These are phyloP conservation scores for Gymnodraco acuticeps DNA, from an alignment of 2,797 vertebrate genomes.

Conservation along the genomic window DNA sequence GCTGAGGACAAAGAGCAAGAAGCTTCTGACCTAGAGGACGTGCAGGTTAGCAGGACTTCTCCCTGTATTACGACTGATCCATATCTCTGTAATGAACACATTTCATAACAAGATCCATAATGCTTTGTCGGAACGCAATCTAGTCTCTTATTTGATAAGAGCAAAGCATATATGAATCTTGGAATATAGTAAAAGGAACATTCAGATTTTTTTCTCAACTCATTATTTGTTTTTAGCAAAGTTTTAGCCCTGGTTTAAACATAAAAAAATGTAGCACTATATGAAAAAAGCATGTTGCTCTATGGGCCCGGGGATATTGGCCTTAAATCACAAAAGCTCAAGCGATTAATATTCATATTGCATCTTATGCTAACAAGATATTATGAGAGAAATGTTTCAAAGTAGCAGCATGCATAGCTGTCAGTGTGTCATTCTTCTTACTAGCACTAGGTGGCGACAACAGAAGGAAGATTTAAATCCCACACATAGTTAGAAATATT, in stretches of 20 bases:
- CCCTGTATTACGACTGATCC: neutral
- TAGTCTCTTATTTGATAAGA: neutral
- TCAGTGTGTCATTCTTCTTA: neutral
- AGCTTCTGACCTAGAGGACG: slow-evolving; percentile 17
- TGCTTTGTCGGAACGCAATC: neutral
- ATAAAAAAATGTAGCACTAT: neutral
- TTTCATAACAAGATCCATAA: slow-evolving; percentile 2
- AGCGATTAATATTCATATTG: neutral
- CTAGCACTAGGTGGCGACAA: slow-evolving; percentile 53
- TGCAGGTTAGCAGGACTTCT: slow-evolving; percentile 54
- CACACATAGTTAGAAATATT: neutral
- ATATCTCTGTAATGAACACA: neutral
- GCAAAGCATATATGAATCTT: neutral
- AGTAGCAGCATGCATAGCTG: neutral
- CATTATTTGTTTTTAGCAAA: no score
- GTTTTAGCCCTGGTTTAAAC: no score
- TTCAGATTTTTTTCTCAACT: no score
- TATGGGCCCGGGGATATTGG: neutral
- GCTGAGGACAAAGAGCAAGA: slow-evolving; percentile 1
- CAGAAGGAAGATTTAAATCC: neutral
- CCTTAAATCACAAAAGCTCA: neutral
- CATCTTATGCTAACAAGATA: neutral
- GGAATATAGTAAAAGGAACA: neutral
- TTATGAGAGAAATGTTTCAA: neutral
- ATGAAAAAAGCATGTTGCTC: neutral